A percentile compares a stretch with the other conserved stretches of the same genome.
These are phyloP conservation scores for Otolemur garnettii DNA, from an alignment of 2,113 vertebrate genomes.

Conservation along the genomic window DNA sequence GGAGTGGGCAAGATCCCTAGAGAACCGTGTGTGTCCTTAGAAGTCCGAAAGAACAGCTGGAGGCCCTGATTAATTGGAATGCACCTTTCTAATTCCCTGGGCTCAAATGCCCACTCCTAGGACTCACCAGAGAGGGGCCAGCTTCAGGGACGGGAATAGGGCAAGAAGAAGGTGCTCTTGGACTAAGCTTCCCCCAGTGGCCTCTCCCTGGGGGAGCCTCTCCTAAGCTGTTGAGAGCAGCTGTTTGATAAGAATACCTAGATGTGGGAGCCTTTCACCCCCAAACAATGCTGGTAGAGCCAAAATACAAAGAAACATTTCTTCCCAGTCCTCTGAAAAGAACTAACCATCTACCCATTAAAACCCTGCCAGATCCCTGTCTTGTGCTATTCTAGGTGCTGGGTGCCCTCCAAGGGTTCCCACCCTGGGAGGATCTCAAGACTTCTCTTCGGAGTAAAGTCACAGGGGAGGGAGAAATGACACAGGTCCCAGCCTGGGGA, in stretches of 20 bases:
- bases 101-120: neutral
- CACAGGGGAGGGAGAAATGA: too few relatives aligned
- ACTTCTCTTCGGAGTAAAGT: neutral
- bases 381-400: neutral
- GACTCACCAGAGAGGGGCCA: neutral
- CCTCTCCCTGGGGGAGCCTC: neutral
- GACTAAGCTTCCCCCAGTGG: neutral
- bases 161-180: neutral
- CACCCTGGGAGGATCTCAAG: neutral
- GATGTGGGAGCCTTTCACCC: neutral
- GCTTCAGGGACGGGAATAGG: neutral
- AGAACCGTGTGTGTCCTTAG: neutral
- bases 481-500: too few relatives aligned
- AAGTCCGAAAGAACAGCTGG: neutral
- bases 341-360: neutral
- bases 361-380: neutral
- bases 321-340: neutral
- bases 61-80: neutral
- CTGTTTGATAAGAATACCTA: neutral
- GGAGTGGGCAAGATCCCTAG: neutral
- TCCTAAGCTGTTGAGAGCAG: neutral
- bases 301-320: neutral
- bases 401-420: neutral
- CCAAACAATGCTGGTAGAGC: neutral
- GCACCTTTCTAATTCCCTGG: neutral